phyloP scores from a whole-genome alignment of 2,797 vertebrate species.

The Sebastes itinus region DNA sequence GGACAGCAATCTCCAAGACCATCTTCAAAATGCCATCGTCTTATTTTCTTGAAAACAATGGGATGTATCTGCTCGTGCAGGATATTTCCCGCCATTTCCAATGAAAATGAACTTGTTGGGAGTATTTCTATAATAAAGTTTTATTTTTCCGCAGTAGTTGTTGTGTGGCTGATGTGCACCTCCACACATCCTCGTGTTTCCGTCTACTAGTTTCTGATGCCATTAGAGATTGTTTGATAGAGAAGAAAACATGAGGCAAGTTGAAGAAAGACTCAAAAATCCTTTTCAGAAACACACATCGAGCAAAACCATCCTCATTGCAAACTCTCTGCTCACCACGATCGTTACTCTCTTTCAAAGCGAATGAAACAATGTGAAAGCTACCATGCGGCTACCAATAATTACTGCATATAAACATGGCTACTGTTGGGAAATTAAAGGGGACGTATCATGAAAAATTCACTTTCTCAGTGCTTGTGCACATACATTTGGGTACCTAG shows the following conservation, averaged over 20 bases:
- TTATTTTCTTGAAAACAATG: not conserved
- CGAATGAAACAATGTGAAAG: not conserved
- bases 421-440: not conserved
- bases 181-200: not conserved
- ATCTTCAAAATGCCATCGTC: not conserved
- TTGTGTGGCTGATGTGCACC: not conserved
- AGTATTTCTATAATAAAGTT: not conserved
- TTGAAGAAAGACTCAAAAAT: not conserved
- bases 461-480: too few relatives aligned
- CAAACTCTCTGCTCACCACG: not conserved
- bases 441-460: too few relatives aligned
- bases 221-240: not conserved
- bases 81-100: not conserved
- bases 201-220: not conserved
- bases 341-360: not conserved
- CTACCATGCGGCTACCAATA: not conserved
- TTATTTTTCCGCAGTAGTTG: not conserved
- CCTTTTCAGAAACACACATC: not conserved
- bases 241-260: not conserved
- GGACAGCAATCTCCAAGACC: not conserved
- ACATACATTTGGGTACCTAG: too few relatives aligned
- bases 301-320: not conserved
- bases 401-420: not conserved
- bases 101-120: not conserved
- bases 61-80: not conserved